A percentile compares a stretch with the other conserved stretches of the same genome.
These are phyloP conservation scores for Ursus arctos DNA, from an alignment of 2,113 vertebrate species.

Conservation along the genomic window DNA sequence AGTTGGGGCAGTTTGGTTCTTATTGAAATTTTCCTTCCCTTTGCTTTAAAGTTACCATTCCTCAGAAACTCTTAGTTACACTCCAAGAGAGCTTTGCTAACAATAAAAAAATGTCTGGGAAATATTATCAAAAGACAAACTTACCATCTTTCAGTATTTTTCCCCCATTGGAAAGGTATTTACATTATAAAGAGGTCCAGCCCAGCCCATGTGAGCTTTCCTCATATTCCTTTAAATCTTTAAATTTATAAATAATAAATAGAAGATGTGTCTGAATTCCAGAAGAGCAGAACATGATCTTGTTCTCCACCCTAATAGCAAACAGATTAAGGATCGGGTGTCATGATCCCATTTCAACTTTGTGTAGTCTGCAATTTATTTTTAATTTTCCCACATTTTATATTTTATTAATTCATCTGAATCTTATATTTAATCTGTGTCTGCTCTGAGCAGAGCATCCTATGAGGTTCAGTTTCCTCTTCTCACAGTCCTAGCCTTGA, in stretches of 20 bases:
- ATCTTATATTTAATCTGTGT: constrained; percentile 57
- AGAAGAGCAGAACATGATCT: constrained; percentile 71
- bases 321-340: constrained; percentile 63
- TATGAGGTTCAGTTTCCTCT: not conserved
- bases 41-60: constrained; percentile 79
- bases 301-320: constrained; percentile 65
- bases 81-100: constrained; percentile 83
- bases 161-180: constrained; percentile 73
- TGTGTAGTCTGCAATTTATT: constrained; percentile 53
- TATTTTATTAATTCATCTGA: constrained; percentile 51
- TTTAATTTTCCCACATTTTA: constrained; percentile 49
- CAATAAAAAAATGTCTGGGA: constrained; percentile 82
- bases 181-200: constrained; percentile 74
- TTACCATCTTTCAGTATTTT: constrained; percentile 68
- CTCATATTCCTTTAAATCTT: constrained; percentile 78
- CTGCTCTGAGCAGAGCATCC: not conserved
- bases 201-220: constrained; percentile 71
- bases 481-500: not conserved
- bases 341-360: constrained; percentile 56
- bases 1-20: constrained; percentile 75
- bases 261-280: constrained; percentile 78
- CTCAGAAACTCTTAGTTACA: constrained; percentile 74
- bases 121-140: constrained; percentile 81
- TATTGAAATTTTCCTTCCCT: constrained; percentile 85
- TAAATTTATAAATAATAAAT: constrained; percentile 65